Percentiles rank a stretch among this genome's conserved stretches.
Conservation (phyloP, 2,113 vertebrate genomes). For the Fregata magnificens region DNA sequence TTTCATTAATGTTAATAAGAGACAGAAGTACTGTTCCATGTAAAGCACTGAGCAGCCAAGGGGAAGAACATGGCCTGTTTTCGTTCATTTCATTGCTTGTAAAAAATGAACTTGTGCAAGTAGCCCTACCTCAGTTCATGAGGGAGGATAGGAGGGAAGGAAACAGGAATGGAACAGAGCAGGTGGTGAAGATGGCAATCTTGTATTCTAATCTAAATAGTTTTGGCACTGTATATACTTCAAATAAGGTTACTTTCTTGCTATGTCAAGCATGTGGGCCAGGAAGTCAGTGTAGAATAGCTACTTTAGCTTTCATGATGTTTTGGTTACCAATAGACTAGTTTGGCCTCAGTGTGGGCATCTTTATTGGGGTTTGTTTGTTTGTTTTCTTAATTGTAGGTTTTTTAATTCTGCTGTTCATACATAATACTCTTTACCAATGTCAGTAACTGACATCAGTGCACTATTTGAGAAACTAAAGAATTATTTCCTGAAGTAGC, state of each 20-base stretch:
- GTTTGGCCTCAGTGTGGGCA: neutral
- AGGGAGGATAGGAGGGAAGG: neutral
- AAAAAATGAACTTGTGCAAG: neutral
- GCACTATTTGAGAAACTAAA: neutral
- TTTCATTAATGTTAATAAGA: neutral
- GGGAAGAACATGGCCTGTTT: neutral
- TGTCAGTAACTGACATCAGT: neutral
- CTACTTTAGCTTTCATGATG: neutral
- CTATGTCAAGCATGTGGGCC: neutral
- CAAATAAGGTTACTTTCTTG: neutral
- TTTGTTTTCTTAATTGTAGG: neutral
- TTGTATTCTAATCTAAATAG: neutral
- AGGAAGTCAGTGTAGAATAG: neutral
- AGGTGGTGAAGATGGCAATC: neutral
- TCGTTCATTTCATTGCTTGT: neutral
- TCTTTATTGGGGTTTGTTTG: neutral
- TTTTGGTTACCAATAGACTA: neutral
- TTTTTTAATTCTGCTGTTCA: neutral
- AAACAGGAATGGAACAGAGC: neutral
- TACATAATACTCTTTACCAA: neutral
- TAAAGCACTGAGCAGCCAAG: neutral
- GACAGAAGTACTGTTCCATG: neutral
- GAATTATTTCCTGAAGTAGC: neutral
- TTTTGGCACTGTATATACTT: neutral
- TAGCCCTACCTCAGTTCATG: neutral